Conservation (phyloP, 1,140 invertebrate species). For the Coenobita brevimanus region DNA sequence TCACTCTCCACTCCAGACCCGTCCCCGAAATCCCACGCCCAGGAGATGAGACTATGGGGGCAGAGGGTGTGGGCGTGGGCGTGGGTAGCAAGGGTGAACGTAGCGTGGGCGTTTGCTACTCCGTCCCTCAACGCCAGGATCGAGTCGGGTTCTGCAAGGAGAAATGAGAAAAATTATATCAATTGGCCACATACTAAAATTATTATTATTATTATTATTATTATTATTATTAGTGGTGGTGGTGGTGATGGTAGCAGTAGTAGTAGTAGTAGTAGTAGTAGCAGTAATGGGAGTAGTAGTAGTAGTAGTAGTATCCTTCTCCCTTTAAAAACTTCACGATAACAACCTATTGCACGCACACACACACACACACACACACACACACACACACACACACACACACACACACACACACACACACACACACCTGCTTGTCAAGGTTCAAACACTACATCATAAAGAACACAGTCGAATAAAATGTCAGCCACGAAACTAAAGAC, state of each 20-base stretch:
- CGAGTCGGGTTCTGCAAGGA: background rate
- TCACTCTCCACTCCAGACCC: background rate
- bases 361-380: no score
- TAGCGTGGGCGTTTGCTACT: background rate
- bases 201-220: background rate
- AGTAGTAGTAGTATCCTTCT: no score
- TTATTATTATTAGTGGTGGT: no score
- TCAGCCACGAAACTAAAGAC: no score
- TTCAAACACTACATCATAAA: background rate
- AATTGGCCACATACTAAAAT: no score
- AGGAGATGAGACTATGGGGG: constrained; percentile 19
- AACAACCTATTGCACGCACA: no score
- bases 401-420: constrained; percentile 4
- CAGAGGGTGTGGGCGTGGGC: background rate
- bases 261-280: no score
- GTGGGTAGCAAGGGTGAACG: constrained; percentile 3
- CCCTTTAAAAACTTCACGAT: no score
- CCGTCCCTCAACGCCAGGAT: background rate
- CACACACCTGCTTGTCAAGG: background rate
- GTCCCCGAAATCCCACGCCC: constrained; percentile 29
- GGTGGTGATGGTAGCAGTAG: background rate
- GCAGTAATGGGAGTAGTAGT: no score
- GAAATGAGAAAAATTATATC: no score
- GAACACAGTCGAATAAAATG: no score
- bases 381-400: background rate